phyloP scores from a whole-genome alignment of 2,888 invertebrate species.

The Ptilodon capucinus region DNA sequence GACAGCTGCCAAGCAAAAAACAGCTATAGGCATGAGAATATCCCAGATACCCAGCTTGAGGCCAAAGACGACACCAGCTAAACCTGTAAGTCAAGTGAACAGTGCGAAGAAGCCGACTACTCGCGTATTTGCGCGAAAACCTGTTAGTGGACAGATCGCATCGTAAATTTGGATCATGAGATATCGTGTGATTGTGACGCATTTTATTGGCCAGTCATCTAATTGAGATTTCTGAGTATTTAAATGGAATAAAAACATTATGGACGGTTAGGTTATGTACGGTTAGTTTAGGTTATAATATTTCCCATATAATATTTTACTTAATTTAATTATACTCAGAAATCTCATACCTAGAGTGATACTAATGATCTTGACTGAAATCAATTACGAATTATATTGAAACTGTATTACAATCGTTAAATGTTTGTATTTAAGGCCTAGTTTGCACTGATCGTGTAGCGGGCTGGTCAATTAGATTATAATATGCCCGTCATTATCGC shows the following conservation, averaged over 20 bases:
- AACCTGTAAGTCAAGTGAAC: slow-evolving; percentile 34
- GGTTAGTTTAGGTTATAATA: too few relatives aligned
- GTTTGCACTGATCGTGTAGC: slow-evolving; percentile 11
- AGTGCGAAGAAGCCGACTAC: slow-evolving; percentile 51
- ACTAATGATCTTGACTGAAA: slow-evolving; percentile 9
- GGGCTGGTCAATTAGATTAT: slow-evolving; percentile 19
- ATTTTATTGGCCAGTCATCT: neutral
- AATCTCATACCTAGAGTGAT: neutral
- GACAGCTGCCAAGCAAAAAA: slow-evolving; percentile 71
- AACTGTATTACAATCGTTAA: slow-evolving; percentile 14
- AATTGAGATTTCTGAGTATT: neutral
- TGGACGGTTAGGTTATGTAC: too few relatives aligned
- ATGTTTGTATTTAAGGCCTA: slow-evolving; percentile 17
- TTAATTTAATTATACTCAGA: neutral
- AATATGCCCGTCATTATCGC: neutral
- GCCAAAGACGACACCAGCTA: slow-evolving; percentile 53
- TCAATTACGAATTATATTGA: slow-evolving; percentile 18
- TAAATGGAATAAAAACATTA: too few relatives aligned
- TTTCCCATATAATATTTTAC: too few relatives aligned
- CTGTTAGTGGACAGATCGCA: slow-evolving; percentile 51
- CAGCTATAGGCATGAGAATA: slow-evolving; percentile 70
- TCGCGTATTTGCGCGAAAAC: slow-evolving; percentile 60
- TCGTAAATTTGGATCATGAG: slow-evolving; percentile 35
- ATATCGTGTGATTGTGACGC: slow-evolving; percentile 7
- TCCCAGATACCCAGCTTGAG: slow-evolving; percentile 73